A percentile compares a stretch with the other conserved stretches of the same genome.
These are phyloP conservation scores for Cichlasoma orientale DNA, from an alignment of 2,797 vertebrate genomes.

Conservation along the genomic window DNA sequence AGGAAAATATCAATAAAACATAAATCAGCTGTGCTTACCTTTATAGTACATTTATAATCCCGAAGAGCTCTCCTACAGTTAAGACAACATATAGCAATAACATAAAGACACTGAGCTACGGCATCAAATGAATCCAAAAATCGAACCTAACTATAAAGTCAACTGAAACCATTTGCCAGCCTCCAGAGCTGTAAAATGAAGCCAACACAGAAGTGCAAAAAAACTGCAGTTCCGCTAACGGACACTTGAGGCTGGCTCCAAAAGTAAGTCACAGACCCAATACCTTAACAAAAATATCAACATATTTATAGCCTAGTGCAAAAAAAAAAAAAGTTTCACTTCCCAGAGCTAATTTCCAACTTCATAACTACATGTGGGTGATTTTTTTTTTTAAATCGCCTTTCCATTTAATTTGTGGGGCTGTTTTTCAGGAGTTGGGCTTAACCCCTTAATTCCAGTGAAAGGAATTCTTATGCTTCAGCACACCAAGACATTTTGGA, in stretches of 20 bases:
- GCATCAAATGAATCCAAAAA: background rate
- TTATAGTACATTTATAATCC: background rate
- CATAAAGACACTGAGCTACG: background rate
- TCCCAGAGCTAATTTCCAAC: background rate
- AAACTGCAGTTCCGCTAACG: background rate
- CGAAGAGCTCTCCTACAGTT: background rate
- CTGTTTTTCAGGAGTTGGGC: too few species aligned
- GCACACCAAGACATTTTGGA: too few species aligned
- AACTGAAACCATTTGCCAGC: background rate
- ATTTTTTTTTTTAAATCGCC: too few species aligned
- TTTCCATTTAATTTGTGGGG: too few species aligned
- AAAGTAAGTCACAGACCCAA: background rate
- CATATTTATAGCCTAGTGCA: background rate
- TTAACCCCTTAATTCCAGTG: too few species aligned
- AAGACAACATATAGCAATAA: background rate
- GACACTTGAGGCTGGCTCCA: background rate
- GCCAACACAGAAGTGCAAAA: background rate
- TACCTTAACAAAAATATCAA: background rate
- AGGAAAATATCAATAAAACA: background rate
- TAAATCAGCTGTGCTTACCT: background rate
- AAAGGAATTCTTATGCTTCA: too few species aligned
- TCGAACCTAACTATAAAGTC: background rate
- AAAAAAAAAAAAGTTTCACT: background rate
- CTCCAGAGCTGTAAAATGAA: background rate
- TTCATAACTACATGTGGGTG: background rate